Conservation (phyloP, 2,113 vertebrate genomes). For the Peromyscus leucopus region DNA sequence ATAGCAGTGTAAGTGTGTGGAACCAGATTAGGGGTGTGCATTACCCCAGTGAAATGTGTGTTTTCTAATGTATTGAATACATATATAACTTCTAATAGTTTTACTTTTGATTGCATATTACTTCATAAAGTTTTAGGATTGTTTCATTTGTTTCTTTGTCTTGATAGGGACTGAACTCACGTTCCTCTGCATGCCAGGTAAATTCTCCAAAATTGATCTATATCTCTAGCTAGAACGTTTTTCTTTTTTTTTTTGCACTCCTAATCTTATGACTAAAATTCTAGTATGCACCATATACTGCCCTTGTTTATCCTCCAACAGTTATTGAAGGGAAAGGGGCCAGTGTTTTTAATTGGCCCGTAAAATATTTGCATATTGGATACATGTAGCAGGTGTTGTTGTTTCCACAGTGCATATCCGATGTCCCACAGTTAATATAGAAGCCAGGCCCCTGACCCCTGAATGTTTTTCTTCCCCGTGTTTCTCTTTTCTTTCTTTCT, state of each 20-base stretch:
- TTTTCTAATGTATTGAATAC: background rate
- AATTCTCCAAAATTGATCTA: too few relatives aligned
- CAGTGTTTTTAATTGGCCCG: background rate
- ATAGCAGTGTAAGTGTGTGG: background rate
- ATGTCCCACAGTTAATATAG: background rate
- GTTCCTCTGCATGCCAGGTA: too few relatives aligned
- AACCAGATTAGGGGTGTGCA: background rate
- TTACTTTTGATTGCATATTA: background rate
- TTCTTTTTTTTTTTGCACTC: too few relatives aligned
- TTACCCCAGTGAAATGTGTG: background rate
- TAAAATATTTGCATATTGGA: background rate
- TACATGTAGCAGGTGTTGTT: background rate
- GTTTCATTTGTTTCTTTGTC: background rate
- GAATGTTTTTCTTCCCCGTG: constrained; percentile 21
- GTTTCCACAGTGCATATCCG: background rate
- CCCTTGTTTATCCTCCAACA: background rate
- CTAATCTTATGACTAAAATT: background rate
- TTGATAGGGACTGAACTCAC: too few relatives aligned
- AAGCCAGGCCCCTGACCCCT: constrained; percentile 43
- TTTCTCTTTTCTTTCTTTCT: too few relatives aligned
- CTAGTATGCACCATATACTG: background rate
- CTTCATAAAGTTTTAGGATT: background rate
- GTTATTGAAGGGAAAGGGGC: background rate
- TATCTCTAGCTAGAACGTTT: too few relatives aligned
- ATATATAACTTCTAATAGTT: background rate